phyloP scores from a whole-genome alignment of 1,140 invertebrate species.

The Trachelipus rathkii region DNA sequence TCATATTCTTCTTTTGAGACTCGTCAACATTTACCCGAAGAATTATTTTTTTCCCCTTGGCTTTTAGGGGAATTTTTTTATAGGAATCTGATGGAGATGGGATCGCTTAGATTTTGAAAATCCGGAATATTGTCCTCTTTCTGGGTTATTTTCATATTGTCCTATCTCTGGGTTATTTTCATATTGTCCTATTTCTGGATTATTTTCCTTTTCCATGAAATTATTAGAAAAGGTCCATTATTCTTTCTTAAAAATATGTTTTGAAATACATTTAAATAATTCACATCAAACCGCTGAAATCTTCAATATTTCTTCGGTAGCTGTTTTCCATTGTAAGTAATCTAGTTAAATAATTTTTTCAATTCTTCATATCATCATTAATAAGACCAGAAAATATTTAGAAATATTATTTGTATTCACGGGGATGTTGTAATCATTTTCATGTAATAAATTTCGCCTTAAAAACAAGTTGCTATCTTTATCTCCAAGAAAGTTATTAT shows the following conservation, averaged over 20 bases:
- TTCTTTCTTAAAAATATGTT: background rate
- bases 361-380: too few relatives aligned
- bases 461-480: too few relatives aligned
- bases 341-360: too few relatives aligned
- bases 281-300: background rate
- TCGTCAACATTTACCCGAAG: background rate
- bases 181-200: too few relatives aligned
- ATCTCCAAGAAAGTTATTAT: too few relatives aligned
- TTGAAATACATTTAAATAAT: background rate
- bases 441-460: too few relatives aligned
- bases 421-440: too few relatives aligned
- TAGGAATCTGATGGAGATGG: background rate
- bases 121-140: background rate
- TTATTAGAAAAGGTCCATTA: background rate
- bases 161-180: too few relatives aligned
- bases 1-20: background rate
- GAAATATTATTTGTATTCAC: too few relatives aligned
- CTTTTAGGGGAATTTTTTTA: background rate
- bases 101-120: background rate
- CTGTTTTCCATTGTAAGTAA: too few relatives aligned
- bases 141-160: background rate
- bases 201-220: background rate
- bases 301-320: too few relatives aligned
- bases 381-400: too few relatives aligned
- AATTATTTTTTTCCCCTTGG: background rate